phyloP scores from a whole-genome alignment of 2,888 invertebrate species.

The Anarsia innoxiella region DNA sequence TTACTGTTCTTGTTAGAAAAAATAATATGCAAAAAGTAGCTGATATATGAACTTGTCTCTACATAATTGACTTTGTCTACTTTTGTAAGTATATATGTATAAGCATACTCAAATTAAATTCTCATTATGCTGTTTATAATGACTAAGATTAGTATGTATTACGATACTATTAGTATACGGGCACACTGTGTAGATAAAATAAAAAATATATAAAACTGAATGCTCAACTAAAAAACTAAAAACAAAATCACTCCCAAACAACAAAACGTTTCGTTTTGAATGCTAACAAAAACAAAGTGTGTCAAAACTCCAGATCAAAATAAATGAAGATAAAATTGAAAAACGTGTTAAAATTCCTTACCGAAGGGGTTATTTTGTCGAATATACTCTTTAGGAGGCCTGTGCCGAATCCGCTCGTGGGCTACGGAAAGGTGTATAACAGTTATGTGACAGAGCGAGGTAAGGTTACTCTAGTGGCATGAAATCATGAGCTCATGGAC shows the following conservation, averaged over 20 bases:
- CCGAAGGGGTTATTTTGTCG: constrained; percentile 77
- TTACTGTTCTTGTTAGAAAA: constrained; percentile 9
- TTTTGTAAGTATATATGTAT: constrained; percentile 56
- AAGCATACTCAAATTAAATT: constrained; percentile 68
- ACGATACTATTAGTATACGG: constrained; percentile 60
- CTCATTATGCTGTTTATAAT: constrained; percentile 56
- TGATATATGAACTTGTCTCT: constrained; percentile 49
- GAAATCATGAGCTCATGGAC: constrained; percentile 58
- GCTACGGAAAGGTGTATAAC: constrained; percentile 75
- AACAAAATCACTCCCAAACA: constrained; percentile 51
- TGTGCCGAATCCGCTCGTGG: constrained; percentile 75
- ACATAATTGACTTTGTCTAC: constrained; percentile 53
- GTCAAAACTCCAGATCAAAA: constrained; percentile 47
- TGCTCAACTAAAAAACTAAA: constrained; percentile 56
- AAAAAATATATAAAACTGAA: constrained; percentile 36
- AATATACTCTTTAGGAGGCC: constrained; percentile 77
- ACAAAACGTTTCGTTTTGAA: constrained; percentile 44
- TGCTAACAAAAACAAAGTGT: constrained; percentile 55
- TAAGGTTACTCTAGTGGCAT: constrained; percentile 65
- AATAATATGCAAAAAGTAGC: constrained; percentile 45
- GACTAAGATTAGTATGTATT: constrained; percentile 54
- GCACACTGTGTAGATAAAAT: constrained; percentile 63
- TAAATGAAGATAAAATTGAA: constrained; percentile 51
- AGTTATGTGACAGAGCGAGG: constrained; percentile 73
- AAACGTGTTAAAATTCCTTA: constrained; percentile 76